Base-by-base conservation (phyloP, 2,888 invertebrate genomes). In the Steinernema hermaphroditum region DNA sequence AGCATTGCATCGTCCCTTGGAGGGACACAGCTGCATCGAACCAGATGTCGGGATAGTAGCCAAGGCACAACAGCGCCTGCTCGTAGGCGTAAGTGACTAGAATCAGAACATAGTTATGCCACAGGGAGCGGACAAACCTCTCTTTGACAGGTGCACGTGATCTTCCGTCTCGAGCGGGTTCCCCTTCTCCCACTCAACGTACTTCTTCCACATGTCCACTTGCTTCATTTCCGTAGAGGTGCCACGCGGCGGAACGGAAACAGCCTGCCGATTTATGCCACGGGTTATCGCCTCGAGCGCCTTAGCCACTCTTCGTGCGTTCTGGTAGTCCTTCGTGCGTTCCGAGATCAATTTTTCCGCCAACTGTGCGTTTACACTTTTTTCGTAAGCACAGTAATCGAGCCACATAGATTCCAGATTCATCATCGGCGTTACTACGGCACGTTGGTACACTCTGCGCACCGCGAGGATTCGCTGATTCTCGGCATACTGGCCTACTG, bases 381-480 rank as follows among this genome's bases (percentile, higher is more conserved):
- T 89, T 88, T 99, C 98, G 86, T 96, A 99, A 0, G 92, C 91
- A 82, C 96, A 94, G 88, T 99, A 99, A 84, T 99, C 98, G 86
- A 96, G 96, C 90, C 90, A 90, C 24, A 99, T 89, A 0, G 93
- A 92, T 87, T 99, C 98, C 86, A 98, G 94, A 74, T 96, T 96
- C 57, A 94, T 92, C 90, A 99, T 95, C 0, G 98, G 98, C 70
- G 94, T 98, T 32, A 94, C 91, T 0, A 96, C 93, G 0, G 95
- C 96, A 75, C 94, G 90, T 88, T 98, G 98, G 87, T 96, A 99
- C 0, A 94, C 92, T 90, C 96, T 94, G 62, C 98, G 90, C 1
- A 99, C 95, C 0, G 97, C 98, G 19, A 96, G 94, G 76, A 98
- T 98, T 88, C 96, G 94, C 89, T 99, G 98, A 88, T 98, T 98